phyloP scores from a whole-genome alignment of 2,113 vertebrate species.

The Gracilinanus agilis region DNA sequence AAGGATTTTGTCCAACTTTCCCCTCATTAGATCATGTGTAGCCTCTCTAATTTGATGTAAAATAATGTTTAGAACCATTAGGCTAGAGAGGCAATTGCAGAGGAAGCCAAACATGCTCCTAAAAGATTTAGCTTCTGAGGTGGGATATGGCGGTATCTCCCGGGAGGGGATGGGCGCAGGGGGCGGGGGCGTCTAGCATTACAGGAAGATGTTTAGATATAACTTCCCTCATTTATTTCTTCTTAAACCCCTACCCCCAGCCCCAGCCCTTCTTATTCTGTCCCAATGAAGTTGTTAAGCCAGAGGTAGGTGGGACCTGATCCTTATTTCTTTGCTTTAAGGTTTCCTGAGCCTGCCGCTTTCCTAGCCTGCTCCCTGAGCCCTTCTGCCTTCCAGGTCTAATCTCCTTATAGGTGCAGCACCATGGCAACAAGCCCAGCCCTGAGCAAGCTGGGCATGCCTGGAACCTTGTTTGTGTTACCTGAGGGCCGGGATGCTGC shows the following conservation, averaged over 20 bases:
- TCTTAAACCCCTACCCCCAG: constrained; percentile 15
- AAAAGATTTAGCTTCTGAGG: constrained; percentile 9
- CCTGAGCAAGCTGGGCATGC: constrained; percentile 73
- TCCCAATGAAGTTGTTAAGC: rapidly evolving
- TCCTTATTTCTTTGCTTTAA: constrained; percentile 50
- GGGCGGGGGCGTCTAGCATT: neutral
- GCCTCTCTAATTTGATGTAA: constrained; percentile 21
- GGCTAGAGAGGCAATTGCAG: constrained; percentile 2
- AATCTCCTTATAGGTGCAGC: constrained; percentile 80
- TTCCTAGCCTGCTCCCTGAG: constrained; percentile 57
- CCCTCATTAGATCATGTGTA: constrained; percentile 14
- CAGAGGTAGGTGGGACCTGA: constrained; percentile 8
- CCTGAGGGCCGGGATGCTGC: constrained; percentile 69
- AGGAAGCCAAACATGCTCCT: constrained; percentile 50
- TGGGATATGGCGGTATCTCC: constrained; percentile 3
- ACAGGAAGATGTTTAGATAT: constrained; percentile 18
- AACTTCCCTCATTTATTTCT: constrained; percentile 34
- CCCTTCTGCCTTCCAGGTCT: constrained; percentile 74
- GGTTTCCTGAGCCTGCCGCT: constrained; percentile 56
- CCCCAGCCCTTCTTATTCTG: neutral
- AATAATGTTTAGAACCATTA: constrained; percentile 35
- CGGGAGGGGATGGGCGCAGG: neutral
- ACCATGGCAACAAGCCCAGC: constrained; percentile 85
- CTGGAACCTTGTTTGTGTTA: constrained; percentile 83
- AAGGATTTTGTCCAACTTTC: constrained; percentile 20